These are phyloP conservation scores for Macroteleia sp. DNA, from an alignment of 2,888 invertebrate genomes.

Conservation along the genomic window DNA sequence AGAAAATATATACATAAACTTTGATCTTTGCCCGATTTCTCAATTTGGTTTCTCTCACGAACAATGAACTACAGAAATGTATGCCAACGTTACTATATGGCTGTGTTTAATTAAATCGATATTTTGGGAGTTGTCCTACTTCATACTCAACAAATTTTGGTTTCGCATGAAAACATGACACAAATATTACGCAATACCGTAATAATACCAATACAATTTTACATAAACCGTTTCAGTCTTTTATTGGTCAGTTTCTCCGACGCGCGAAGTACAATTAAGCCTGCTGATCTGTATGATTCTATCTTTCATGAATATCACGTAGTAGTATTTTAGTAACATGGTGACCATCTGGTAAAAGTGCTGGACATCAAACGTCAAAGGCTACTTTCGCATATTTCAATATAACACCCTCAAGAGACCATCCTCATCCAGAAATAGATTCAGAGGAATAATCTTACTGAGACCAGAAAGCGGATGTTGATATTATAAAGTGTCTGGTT, in stretches of 20 bases:
- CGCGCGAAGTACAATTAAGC: conserved; percentile 40
- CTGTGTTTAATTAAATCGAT: too few species aligned
- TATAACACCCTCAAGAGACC: conserved; percentile 66
- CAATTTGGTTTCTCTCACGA: not conserved
- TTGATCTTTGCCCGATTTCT: not conserved
- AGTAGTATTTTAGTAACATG: conserved; percentile 66
- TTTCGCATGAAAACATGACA: conserved; percentile 64
- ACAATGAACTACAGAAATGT: too few species aligned
- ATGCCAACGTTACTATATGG: too few species aligned
- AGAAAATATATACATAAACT: not conserved
- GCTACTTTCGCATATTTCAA: conserved; percentile 47
- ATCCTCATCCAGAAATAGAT: conserved; percentile 62
- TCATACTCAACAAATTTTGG: conserved; percentile 19
- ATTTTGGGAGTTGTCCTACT: too few species aligned
- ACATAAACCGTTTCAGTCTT: conserved; percentile 64
- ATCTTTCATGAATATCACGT: conserved; percentile 45
- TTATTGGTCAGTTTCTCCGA: conserved; percentile 66
- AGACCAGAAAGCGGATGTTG: not conserved
- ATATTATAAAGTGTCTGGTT: too few species aligned
- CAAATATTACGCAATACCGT: too few species aligned
- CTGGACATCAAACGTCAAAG: conserved; percentile 59
- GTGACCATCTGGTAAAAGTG: conserved; percentile 64
- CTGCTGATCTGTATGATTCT: conserved; percentile 65
- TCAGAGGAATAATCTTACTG: conserved; percentile 1
- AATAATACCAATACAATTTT: too few species aligned